Evolutionary conservation across 2,888 invertebrate species (phyloP).

Genomic region (Dione juno): DNA sequence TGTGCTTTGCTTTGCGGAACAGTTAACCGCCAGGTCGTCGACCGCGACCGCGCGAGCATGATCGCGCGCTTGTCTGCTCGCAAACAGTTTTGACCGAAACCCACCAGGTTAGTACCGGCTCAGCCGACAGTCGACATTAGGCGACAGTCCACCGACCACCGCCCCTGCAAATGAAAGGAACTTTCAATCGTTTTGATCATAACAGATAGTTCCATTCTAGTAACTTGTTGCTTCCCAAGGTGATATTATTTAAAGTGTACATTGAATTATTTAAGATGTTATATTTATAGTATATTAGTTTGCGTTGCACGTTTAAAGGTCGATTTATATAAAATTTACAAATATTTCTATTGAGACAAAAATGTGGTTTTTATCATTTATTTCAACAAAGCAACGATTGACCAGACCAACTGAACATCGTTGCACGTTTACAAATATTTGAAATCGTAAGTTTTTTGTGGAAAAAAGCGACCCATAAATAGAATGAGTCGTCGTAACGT

Average conservation of each 20-base stretch:
- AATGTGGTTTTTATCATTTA: not conserved
- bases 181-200: conserved; percentile 10
- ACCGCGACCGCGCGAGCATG: conserved; percentile 71
- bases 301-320: not conserved
- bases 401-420: not conserved
- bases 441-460: conserved; percentile 28
- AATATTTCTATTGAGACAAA: not conserved
- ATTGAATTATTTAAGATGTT: not conserved
- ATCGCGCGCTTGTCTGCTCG: conserved; percentile 62
- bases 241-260: conserved; percentile 6
- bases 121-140: too few relatives aligned
- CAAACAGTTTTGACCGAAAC: conserved; percentile 54
- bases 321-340: not conserved
- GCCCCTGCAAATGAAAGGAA: conserved; percentile 6
- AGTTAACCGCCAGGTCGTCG: conserved; percentile 71
- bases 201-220: conserved; percentile 17
- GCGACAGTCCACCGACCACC: not conserved
- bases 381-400: not conserved
- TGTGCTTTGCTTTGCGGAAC: conserved; percentile 50
- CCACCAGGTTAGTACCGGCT: conserved; percentile 63
- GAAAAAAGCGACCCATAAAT: conserved; percentile 14
- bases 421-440: conserved; percentile 19
- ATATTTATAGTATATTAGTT: not conserved
- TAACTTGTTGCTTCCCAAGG: conserved; percentile 6
- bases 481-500: conserved; percentile 9